Percentiles rank a stretch among this genome's conserved stretches.
Evolutionary conservation across 2,888 invertebrate genomes (phyloP).

Genomic region (Aphrophora alni): DNA sequence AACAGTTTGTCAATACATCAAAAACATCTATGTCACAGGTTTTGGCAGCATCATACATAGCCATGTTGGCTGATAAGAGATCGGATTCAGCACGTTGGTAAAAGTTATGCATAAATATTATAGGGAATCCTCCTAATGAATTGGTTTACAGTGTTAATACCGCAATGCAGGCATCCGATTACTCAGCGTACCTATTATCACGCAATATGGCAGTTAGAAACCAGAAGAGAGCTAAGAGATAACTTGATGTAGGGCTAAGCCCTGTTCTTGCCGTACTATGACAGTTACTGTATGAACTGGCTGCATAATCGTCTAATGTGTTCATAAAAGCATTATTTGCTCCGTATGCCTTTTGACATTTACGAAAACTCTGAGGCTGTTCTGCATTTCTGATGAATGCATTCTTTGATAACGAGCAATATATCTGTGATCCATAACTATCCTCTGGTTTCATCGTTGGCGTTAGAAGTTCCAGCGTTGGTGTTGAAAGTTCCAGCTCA

Average conservation of each 20-base stretch:
- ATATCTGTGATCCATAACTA: not conserved
- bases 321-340: constrained; percentile 10
- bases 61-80: not conserved
- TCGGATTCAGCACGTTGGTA: not conserved
- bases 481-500: no score
- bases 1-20: no score
- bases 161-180: no score
- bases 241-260: not conserved
- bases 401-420: not conserved
- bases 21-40: no score
- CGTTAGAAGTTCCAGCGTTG: no score
- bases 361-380: constrained; percentile 6
- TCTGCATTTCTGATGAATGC: not conserved
- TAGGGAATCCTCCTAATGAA: not conserved
- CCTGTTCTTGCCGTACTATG: not conserved
- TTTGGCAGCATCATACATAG: not conserved
- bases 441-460: constrained; percentile 7
- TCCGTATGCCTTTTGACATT: not conserved
- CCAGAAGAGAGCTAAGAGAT: no score
- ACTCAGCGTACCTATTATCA: no score
- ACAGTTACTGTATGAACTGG: not conserved
- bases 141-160: not conserved
- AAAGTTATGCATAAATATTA: not conserved
- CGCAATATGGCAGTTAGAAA: no score
- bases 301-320: constrained; percentile 3